These are phyloP conservation scores for Epizoanthus scotinus DNA, from an alignment of 92 coral and sea anemone species.

Conservation along the genomic window DNA sequence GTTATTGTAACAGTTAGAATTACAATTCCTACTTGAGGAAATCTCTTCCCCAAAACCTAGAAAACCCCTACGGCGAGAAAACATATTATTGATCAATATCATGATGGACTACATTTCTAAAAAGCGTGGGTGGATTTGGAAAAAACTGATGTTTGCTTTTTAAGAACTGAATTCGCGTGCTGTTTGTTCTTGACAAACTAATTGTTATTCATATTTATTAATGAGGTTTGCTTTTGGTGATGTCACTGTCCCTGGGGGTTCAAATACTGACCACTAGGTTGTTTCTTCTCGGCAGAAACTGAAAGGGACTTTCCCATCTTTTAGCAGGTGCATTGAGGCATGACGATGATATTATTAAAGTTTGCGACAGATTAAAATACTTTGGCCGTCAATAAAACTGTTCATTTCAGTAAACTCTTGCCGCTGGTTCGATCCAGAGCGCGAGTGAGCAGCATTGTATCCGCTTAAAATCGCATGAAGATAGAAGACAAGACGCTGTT, in stretches of 20 bases:
- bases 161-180: neutral
- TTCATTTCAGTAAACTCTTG: neutral
- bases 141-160: neutral
- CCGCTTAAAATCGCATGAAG: neutral
- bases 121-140: neutral
- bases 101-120: too few relatives aligned
- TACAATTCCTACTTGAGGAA: too few relatives aligned
- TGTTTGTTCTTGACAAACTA: neutral
- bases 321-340: conserved; percentile 3
- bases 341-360: neutral
- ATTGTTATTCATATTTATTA: neutral
- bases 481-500: neutral
- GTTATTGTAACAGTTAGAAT: too few relatives aligned
- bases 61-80: too few relatives aligned
- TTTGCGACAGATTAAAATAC: neutral
- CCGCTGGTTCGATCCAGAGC: neutral
- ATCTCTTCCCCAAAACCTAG: too few relatives aligned
- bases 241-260: neutral
- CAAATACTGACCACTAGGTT: neutral
- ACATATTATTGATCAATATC: neutral
- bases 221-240: conserved; percentile 2
- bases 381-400: neutral
- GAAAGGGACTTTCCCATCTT: conserved; percentile 1
- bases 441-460: neutral
- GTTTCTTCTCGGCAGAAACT: neutral